phyloP scores from a whole-genome alignment of 2,888 invertebrate genomes.

The Antitype chi region DNA sequence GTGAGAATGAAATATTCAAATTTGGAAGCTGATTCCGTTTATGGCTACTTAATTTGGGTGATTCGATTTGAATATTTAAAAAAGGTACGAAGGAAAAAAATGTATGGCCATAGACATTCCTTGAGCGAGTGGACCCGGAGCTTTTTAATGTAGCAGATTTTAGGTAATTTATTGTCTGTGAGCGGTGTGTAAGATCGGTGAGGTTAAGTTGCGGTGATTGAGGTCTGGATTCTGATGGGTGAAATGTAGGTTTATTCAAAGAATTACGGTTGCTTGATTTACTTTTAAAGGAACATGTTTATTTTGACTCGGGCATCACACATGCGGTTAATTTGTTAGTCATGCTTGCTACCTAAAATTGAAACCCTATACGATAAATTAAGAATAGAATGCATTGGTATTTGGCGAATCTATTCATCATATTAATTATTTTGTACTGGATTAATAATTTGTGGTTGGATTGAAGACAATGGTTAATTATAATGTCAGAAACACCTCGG shows the following conservation, averaged over 20 bases:
- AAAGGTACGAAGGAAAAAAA: constrained; percentile 82
- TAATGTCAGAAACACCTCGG: neutral
- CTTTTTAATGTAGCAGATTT: constrained; percentile 71
- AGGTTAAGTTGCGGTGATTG: constrained; percentile 60
- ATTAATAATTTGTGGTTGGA: neutral
- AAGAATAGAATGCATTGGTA: neutral
- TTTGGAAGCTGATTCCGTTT: constrained; percentile 91
- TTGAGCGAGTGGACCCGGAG: constrained; percentile 70
- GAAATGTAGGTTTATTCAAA: constrained; percentile 52
- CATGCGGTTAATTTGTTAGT: constrained; percentile 36
- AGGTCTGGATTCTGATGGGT: constrained; percentile 61
- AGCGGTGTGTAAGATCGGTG: constrained; percentile 62
- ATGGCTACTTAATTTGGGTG: constrained; percentile 91
- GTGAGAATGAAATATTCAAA: constrained; percentile 90
- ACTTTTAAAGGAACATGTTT: constrained; percentile 18
- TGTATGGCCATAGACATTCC: constrained; percentile 86
- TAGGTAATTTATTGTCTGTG: constrained; percentile 65
- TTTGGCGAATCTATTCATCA: neutral
- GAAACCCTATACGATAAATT: neutral
- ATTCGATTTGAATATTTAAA: constrained; percentile 90
- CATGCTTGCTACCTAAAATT: constrained; percentile 25
- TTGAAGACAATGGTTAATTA: neutral
- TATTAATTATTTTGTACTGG: neutral
- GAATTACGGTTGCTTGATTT: constrained; percentile 47
- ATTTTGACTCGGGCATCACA: constrained; percentile 31